These are phyloP conservation scores for Mechanitis messenoides DNA, from an alignment of 2,888 invertebrate genomes.

Conservation along the genomic window DNA sequence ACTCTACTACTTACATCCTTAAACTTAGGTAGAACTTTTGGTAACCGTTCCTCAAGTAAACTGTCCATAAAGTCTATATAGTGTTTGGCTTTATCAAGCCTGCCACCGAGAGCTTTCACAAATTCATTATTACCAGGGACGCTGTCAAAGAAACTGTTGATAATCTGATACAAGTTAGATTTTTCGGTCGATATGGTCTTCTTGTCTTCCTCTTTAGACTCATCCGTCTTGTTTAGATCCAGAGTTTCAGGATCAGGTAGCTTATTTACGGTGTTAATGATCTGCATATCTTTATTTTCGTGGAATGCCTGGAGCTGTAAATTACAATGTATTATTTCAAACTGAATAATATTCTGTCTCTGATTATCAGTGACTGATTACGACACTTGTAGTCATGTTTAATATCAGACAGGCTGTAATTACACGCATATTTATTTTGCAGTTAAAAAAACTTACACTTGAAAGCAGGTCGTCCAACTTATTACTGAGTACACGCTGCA, in stretches of 20 bases:
- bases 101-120: neutral
- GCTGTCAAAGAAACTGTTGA: neutral
- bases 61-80: constrained; percentile 29
- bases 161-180: neutral
- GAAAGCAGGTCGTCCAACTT: constrained; percentile 29
- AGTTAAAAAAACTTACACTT: constrained; percentile 22
- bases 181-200: neutral
- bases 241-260: neutral
- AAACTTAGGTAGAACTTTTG: constrained; percentile 40
- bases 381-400: too few species aligned
- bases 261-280: constrained; percentile 6
- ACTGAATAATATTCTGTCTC: too few species aligned
- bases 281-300: constrained; percentile 4
- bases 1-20: constrained; percentile 40
- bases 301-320: constrained; percentile 10
- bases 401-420: too few species aligned
- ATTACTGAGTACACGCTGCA: constrained; percentile 23
- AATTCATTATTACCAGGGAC: neutral
- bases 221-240: neutral
- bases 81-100: constrained; percentile 12
- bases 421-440: too few species aligned
- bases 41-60: constrained; percentile 34
- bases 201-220: neutral
- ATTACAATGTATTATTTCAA: neutral
- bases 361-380: too few species aligned